These are phyloP conservation scores for Palythoa caribaeorum DNA, from an alignment of 92 coral and sea anemone species.

Conservation along the genomic window DNA sequence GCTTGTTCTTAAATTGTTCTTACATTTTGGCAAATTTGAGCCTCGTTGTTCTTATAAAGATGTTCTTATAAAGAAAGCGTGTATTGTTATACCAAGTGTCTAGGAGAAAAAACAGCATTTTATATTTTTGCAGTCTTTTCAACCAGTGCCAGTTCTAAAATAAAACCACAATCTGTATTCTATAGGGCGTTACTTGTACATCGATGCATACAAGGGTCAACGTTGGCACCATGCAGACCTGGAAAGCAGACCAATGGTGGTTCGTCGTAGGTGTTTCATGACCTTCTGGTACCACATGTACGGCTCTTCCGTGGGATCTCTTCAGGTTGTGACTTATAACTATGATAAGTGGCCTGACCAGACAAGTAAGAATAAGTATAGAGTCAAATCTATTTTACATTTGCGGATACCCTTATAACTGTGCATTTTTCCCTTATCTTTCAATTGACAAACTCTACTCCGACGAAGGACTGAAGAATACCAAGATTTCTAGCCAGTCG, in stretches of 20 bases:
- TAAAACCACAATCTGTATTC: neutral
- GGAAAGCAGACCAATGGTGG: conserved; percentile 81
- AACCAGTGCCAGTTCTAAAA: neutral
- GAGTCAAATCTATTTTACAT: neutral
- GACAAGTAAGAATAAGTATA: conserved; percentile 37
- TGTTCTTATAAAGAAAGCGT: no score
- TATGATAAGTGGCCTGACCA: conserved; percentile 54
- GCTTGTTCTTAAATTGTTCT: no score
- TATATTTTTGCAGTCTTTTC: neutral
- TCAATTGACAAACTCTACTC: no score
- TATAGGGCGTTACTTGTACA: conserved; percentile 77
- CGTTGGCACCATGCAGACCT: conserved; percentile 81
- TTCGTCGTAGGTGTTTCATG: conserved; percentile 79
- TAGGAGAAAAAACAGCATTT: no score
- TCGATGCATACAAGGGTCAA: conserved; percentile 71
- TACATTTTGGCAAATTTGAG: no score
- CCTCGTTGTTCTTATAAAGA: no score
- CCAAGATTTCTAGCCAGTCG: no score
- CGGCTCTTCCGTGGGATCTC: conserved; percentile 76
- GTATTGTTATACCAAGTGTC: no score
- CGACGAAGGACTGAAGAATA: no score
- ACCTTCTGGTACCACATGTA: conserved; percentile 97
- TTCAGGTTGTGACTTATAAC: conserved; percentile 71
- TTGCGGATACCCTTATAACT: no score
- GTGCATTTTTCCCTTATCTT: no score